A percentile compares a stretch with the other conserved stretches of the same genome.
Conservation (phyloP, 2,888 invertebrate species). For the Galerucella nymphaeae region DNA sequence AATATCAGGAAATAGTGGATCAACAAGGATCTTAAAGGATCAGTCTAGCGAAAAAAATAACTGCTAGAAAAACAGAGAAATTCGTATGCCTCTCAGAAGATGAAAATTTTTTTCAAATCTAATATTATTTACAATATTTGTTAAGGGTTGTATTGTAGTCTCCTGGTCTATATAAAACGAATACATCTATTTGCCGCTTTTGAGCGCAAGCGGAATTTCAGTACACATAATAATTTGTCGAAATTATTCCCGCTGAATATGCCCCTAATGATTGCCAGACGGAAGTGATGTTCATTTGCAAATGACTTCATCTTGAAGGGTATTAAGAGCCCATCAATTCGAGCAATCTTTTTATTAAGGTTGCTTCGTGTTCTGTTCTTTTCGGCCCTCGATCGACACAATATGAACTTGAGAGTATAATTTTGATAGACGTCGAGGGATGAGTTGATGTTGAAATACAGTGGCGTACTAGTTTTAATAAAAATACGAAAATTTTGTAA, state of each 20-base stretch:
- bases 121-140: too few species aligned
- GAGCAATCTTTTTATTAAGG: slow-evolving; percentile 65
- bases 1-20: too few species aligned
- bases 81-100: too few species aligned
- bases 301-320: slow-evolving; percentile 63
- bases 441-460: slow-evolving; percentile 36
- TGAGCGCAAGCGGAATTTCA: slow-evolving; percentile 29
- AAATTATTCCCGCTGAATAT: slow-evolving; percentile 65
- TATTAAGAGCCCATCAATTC: slow-evolving; percentile 60
- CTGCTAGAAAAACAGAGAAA: too few species aligned
- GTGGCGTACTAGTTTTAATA: neutral
- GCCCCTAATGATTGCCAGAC: slow-evolving; percentile 64
- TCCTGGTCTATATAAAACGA: slow-evolving; percentile 26
- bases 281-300: slow-evolving; percentile 65
- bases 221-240: slow-evolving; percentile 60
- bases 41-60: too few species aligned
- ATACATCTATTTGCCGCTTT: slow-evolving; percentile 18
- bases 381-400: slow-evolving; percentile 54
- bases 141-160: neutral
- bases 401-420: slow-evolving; percentile 62
- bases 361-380: slow-evolving; percentile 60
- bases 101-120: too few species aligned
- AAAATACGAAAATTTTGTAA: too few species aligned
- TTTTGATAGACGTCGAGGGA: slow-evolving; percentile 61
- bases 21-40: too few species aligned